phyloP scores from a whole-genome alignment of 2,113 vertebrate genomes.

The Dryoscopus gambensis region DNA sequence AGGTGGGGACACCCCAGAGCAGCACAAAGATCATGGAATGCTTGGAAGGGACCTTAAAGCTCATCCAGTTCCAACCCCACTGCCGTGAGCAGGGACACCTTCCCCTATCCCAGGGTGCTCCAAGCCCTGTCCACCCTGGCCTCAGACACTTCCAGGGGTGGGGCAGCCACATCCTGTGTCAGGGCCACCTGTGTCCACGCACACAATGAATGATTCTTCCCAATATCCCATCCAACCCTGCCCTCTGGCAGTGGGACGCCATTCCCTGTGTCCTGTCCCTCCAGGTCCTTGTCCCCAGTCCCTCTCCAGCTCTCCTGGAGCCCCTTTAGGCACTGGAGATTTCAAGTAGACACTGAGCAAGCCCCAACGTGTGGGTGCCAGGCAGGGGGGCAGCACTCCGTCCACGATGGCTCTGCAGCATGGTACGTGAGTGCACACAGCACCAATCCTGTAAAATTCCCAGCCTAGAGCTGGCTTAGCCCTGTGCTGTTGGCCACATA shows the following conservation, averaged over 20 bases:
- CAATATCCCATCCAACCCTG: not conserved
- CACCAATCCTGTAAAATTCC: not conserved
- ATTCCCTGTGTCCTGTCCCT: not conserved
- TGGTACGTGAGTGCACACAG: rapidly evolving
- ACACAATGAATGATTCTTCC: not conserved
- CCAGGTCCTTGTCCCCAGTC: not conserved
- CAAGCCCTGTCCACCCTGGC: not conserved
- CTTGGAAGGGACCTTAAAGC: not conserved
- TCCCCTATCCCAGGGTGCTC: not conserved
- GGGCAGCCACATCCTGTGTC: not conserved
- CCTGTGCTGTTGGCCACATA: not conserved
- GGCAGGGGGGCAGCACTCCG: not conserved
- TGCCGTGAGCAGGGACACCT: too few species aligned
- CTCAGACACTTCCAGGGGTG: not conserved
- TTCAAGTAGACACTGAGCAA: rapidly evolving
- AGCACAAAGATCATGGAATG: not conserved
- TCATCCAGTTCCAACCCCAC: not conserved
- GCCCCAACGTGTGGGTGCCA: rapidly evolving
- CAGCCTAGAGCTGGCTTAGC: not conserved
- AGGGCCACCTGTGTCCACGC: not conserved
- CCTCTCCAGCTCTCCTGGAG: not conserved
- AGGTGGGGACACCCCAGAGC: rapidly evolving
- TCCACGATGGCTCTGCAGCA: rapidly evolving
- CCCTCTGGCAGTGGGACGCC: not conserved
- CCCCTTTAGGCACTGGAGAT: not conserved